Evolutionary conservation across 2,797 vertebrate species (phyloP), one percentile per base, ranked within the genome.

Genomic region (Novumbra hubbsi): DNA sequence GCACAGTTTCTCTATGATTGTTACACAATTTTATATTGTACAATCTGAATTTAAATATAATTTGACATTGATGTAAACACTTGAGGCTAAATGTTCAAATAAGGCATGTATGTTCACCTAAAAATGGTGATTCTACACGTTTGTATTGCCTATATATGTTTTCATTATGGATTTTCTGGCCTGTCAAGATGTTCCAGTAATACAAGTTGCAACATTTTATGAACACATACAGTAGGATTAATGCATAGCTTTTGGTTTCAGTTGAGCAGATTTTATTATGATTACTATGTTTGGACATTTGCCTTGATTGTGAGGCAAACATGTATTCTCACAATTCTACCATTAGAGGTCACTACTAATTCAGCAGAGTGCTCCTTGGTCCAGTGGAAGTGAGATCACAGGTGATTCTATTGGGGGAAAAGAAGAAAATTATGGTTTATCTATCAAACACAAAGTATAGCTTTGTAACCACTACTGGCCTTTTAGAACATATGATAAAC

Each of bases 201-300:
- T 63, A 63, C 8, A 16, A 28, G 60, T 63, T 15, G 9, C 15
- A 16, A 24, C 15, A 14, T 63, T 63, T 14, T 16, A 63, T 63
- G 60, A 11, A 30, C 4, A 28, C 15, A 15, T 30, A 7, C 14
- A 28, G 60, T 30, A 63, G 1, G 27, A 63, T 27, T 1, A n/a
- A 38, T 19, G 41, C 55, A 71, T 32, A 71, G n/a, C 41, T 24
- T 5, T 28, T 66, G 52, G 1, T 60, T 60, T 27, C 34, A 27
- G 12, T 27, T 17, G 55, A 45, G 62, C 55, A 62, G 55, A n/a
- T 83, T 80, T 55, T 81, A 78, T 81, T 84, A 11, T 73, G 64
- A 34, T 38, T 66, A 14, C 34, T 11, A 32, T 7, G 21, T 17
- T 8, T 38, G 34, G 34, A 19, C 4, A 64, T 6, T 6, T 38